Evolutionary conservation across 2,113 vertebrate genomes (phyloP).

Genomic region (Microcebus griseorufus): DNA sequence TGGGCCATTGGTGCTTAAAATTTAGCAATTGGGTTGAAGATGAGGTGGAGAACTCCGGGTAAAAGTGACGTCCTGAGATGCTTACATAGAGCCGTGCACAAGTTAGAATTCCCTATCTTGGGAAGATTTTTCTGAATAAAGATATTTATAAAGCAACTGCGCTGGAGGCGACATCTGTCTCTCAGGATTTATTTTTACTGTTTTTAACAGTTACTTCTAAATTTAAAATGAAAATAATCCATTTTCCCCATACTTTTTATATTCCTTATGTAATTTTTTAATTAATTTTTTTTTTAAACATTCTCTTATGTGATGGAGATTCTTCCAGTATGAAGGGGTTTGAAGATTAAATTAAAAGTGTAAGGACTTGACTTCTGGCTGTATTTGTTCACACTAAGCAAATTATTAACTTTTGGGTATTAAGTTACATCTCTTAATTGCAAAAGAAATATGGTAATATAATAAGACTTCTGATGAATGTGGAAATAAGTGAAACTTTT

Average conservation of each 20-base stretch:
- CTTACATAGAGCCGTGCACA: background rate
- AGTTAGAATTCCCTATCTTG: background rate
- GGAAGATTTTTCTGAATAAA: conserved; percentile 8
- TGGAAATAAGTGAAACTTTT: background rate
- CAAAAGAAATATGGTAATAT: background rate
- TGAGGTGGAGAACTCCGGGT: background rate
- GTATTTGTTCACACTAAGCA: background rate
- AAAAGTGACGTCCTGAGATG: background rate
- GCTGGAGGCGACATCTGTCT: background rate
- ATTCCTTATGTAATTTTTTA: background rate
- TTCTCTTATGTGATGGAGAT: background rate
- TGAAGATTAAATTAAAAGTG: conserved; percentile 28
- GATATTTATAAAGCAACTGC: background rate
- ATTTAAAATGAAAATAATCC: conserved; percentile 17
- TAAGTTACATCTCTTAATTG: conserved; percentile 21
- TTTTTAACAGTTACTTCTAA: conserved; percentile 35
- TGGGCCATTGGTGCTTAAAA: background rate
- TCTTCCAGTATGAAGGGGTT: background rate
- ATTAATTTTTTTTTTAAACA: background rate
- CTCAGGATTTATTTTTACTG: conserved; percentile 22
- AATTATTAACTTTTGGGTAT: background rate
- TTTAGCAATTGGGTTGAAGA: background rate
- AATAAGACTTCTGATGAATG: background rate
- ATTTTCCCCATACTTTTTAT: background rate
- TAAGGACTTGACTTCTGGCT: background rate